These are phyloP conservation scores for Zapus hudsonius DNA, from an alignment of 2,113 vertebrate species.

Conservation along the genomic window DNA sequence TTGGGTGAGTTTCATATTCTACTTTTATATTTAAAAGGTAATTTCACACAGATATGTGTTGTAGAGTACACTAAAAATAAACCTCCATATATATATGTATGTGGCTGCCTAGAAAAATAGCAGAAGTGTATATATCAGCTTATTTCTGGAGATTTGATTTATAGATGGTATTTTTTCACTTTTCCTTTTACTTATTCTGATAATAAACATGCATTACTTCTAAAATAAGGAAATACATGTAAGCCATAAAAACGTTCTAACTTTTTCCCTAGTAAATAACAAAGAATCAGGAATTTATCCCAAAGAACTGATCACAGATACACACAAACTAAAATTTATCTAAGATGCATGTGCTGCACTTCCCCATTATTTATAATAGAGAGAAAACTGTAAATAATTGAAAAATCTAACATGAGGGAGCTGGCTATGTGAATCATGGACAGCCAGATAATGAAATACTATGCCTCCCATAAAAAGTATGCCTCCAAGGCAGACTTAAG, in stretches of 20 bases:
- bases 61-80: not conserved
- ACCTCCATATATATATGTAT: not conserved
- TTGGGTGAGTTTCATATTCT: not conserved
- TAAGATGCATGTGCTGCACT: conserved; percentile 19
- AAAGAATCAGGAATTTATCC: conserved; percentile 17
- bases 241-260: conserved; percentile 46
- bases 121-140: not conserved
- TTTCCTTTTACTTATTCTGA: not conserved
- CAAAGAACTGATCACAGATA: conserved; percentile 36
- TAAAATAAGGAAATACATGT: conserved; percentile 43
- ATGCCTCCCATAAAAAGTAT: conserved; percentile 55
- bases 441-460: conserved; percentile 61
- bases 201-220: conserved; percentile 4
- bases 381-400: conserved; percentile 61
- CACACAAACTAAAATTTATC: not conserved
- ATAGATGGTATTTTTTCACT: conserved; percentile 20
- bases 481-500: conserved; percentile 56
- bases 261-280: conserved; percentile 48
- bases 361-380: conserved; percentile 56
- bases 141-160: not conserved
- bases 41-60: not conserved
- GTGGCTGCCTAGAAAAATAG: not conserved
- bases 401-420: conserved; percentile 42
- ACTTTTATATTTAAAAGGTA: not conserved
- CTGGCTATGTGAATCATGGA: conserved; percentile 31